Conservation (phyloP, 1,140 invertebrate species). For the Sycophaga agraensis region DNA sequence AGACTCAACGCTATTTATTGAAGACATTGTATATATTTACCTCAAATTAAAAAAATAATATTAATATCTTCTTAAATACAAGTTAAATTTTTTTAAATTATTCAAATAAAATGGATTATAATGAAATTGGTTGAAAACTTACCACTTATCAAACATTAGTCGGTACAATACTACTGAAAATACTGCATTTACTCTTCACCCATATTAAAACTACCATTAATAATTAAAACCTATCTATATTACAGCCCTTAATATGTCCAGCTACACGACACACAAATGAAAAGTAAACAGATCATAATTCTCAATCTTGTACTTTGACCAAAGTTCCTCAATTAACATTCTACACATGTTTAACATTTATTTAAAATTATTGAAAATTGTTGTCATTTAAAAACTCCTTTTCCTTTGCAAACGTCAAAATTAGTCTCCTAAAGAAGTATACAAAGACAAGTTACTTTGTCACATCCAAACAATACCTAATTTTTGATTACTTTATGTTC, state of each 20-base stretch:
- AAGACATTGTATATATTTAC: slow-evolving; percentile 44
- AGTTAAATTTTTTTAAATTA: too few species aligned
- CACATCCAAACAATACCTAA: too few species aligned
- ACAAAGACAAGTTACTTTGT: too few species aligned
- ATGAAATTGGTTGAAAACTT: slow-evolving; percentile 2
- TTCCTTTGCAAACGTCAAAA: too few species aligned
- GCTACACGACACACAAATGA: neutral
- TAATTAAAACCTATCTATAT: too few species aligned
- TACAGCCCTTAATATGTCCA: too few species aligned
- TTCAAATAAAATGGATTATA: too few species aligned
- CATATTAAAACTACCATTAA: slow-evolving; percentile 14
- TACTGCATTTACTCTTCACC: slow-evolving; percentile 6
- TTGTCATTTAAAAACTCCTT: too few species aligned
- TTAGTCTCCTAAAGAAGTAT: neutral
- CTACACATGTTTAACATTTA: neutral
- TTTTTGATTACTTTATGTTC: too few species aligned
- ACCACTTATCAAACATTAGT: neutral
- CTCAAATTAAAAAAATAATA: too few species aligned
- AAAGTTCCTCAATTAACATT: neutral
- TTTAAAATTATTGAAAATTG: too few species aligned
- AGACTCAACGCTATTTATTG: slow-evolving; percentile 51
- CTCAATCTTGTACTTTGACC: neutral
- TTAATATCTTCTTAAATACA: too few species aligned
- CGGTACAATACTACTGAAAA: slow-evolving; percentile 15
- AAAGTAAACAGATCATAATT: slow-evolving; percentile 2